Evolutionary conservation across 2,888 invertebrate species (phyloP).

Genomic region (Diarsia mendica): DNA sequence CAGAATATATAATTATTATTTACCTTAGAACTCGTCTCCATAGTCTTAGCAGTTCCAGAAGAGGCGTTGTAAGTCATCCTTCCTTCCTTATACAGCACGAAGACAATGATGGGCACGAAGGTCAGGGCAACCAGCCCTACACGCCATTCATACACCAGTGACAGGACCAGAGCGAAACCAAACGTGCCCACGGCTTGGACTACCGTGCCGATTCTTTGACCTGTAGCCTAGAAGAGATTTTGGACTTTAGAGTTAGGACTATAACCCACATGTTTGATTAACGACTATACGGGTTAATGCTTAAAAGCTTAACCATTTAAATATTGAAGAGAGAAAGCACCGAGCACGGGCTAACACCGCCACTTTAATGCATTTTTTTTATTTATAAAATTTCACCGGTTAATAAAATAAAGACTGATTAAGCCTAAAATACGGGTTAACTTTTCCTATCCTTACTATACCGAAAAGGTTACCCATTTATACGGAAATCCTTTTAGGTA

Average conservation of each 20-base stretch:
- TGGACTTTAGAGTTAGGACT: neutral
- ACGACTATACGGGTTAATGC: no score
- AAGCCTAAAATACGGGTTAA: no score
- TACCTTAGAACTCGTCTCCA: constrained; percentile 94
- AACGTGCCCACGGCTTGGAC: constrained; percentile 93
- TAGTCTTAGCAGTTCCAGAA: constrained; percentile 92
- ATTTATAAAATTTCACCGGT: no score
- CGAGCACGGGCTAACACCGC: no score
- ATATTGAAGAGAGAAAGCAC: no score
- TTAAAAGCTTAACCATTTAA: no score
- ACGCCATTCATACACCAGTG: constrained; percentile 94
- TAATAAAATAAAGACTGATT: no score
- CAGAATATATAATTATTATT: neutral
- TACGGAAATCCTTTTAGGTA: no score
- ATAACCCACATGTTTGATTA: no score
- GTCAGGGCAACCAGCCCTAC: constrained; percentile 93
- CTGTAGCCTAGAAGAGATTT: constrained; percentile 91
- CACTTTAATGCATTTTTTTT: no score
- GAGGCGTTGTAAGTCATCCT: constrained; percentile 92
- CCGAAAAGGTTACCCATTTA: no score
- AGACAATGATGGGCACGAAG: constrained; percentile 93
- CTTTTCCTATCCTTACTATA: no score
- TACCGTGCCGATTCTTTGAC: constrained; percentile 94
- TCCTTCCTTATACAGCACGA: constrained; percentile 92
- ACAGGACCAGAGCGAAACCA: constrained; percentile 91